Evolutionary conservation across 2,888 invertebrate genomes (phyloP), one percentile per base, ranked within the genome.

Genomic region (Pollenia griseotomentosa): DNA sequence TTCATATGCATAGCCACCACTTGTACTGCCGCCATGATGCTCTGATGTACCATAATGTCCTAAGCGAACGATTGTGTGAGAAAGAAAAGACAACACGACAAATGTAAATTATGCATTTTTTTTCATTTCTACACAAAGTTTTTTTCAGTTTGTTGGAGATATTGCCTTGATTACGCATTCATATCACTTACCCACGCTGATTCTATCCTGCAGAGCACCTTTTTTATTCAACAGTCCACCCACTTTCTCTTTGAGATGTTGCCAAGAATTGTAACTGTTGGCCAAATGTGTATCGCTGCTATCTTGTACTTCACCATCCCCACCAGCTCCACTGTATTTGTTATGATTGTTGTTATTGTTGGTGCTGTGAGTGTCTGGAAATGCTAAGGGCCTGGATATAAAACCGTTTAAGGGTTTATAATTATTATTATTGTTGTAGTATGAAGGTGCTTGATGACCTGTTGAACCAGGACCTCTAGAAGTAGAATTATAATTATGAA

Each of bases 171-270:
- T 87, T 87, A 87, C 81, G 82, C 66, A 87, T 87, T 84, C 79
- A 78, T 86, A 84, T 68, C 83, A 89, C 91, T 88, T 88, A 92
- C 92, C 91, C 88, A 92, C 92, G 85, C 92, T 92, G 19, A 92
- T 92, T 48, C 92, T 89, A 55, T 92, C 90, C 85, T 91, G 90
- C 10, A 89, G 48, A 61, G 68, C 11, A 10, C 87, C 88, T 53
- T 86, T 82, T 83, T 87, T 85, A 63, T 75, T 65, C 9, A 70
- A 57, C 70, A 71, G 23, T 12, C 12, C 63, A 68, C 81, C 84
- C 68, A 86, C 84, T 80, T 86, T 85, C 6, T 73, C 84, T 74
- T 80, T 87, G 63, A 87, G 55, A 74, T 89, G 89, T 8, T 91
- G 90, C 91, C 92, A 92, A 80, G 89, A 90, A 84, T 88, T 90